Conservation (phyloP, 1,140 invertebrate genomes). For the Bombus sibiricus region DNA sequence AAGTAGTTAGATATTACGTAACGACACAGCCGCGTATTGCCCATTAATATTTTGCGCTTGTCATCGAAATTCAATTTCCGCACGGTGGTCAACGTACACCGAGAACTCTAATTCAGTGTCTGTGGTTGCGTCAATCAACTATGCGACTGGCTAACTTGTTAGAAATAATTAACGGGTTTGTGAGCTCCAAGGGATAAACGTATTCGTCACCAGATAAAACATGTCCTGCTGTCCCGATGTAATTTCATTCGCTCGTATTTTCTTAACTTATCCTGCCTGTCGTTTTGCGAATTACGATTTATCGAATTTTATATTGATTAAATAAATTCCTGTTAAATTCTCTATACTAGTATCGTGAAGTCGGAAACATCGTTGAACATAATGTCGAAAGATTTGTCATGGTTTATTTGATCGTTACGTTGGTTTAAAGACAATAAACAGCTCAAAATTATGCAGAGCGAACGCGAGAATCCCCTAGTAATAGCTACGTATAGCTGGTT, state of each 20-base stretch:
- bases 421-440: slow-evolving; percentile 30
- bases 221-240: neutral
- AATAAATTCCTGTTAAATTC: neutral
- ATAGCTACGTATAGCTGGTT: slow-evolving; percentile 33
- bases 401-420: slow-evolving; percentile 13
- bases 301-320: neutral
- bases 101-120: slow-evolving; percentile 68
- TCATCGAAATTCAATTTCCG: slow-evolving; percentile 74
- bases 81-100: slow-evolving; percentile 36
- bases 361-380: no score
- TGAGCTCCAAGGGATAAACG: slow-evolving; percentile 29
- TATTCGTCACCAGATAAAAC: neutral
- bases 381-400: slow-evolving; percentile 23
- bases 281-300: neutral
- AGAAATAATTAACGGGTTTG: slow-evolving; percentile 67
- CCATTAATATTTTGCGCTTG: slow-evolving; percentile 69
- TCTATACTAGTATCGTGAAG: no score
- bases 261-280: neutral
- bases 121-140: slow-evolving; percentile 69
- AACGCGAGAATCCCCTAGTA: slow-evolving; percentile 24
- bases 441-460: slow-evolving; percentile 24
- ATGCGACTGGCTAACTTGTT: slow-evolving; percentile 57
- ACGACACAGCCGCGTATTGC: slow-evolving; percentile 39
- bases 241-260: neutral
- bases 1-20: slow-evolving; percentile 52